Conservation (phyloP, 2,797 vertebrate genomes). For the Schizopygopsis pylzovi region DNA sequence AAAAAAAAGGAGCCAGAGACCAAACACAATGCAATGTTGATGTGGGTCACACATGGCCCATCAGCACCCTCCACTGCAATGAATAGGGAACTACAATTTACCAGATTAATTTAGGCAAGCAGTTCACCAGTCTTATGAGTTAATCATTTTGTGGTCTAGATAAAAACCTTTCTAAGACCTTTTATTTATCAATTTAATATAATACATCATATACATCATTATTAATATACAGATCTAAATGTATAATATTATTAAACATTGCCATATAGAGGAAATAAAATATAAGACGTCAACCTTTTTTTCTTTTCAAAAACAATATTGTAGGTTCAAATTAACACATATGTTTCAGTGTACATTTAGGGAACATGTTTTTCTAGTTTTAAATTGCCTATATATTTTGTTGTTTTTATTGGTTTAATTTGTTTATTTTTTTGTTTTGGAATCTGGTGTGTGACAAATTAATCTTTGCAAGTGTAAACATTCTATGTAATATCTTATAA, state of each 20-base stretch:
- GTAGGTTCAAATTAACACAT: background rate
- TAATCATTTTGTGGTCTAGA: background rate
- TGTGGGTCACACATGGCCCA: background rate
- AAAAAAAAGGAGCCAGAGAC: constrained; percentile 6
- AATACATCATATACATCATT: background rate
- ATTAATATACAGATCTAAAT: background rate
- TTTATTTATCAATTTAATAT: background rate
- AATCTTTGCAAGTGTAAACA: background rate
- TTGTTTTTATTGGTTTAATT: background rate
- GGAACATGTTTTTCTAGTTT: background rate
- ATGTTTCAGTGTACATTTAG: background rate
- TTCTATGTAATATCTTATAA: background rate
- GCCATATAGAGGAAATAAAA: background rate
- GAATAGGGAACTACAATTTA: background rate
- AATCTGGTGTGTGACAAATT: background rate
- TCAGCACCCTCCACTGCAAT: constrained; percentile 52
- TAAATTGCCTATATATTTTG: background rate
- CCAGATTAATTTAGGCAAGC: background rate
- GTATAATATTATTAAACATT: background rate
- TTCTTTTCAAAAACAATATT: background rate
- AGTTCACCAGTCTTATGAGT: background rate
- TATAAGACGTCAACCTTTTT: background rate
- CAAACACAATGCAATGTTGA: background rate
- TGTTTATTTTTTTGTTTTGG: background rate
- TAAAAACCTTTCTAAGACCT: background rate